A percentile compares a stretch with the other conserved stretches of the same genome.
phyloP scores from a whole-genome alignment of 2,888 invertebrate species.

The Campaea margaritaria region DNA sequence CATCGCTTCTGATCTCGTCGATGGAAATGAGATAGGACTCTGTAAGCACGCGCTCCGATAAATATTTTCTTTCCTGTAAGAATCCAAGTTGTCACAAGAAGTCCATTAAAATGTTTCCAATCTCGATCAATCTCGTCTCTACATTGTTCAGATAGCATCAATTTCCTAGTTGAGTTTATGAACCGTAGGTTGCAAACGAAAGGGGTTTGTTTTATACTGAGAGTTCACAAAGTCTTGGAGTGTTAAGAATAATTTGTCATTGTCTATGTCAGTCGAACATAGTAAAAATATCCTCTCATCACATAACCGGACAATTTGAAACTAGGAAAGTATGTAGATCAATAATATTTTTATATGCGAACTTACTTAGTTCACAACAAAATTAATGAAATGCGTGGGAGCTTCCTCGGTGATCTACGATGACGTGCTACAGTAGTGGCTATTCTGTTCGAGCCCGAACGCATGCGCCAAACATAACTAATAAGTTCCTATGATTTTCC shows the following conservation, averaged over 20 bases:
- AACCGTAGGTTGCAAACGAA: neutral
- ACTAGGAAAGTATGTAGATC: too few relatives aligned
- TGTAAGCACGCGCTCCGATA: conserved; percentile 12
- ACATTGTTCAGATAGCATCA: conserved; percentile 15
- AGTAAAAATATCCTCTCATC: too few relatives aligned
- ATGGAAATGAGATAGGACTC: conserved; percentile 4
- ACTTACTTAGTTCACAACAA: too few relatives aligned
- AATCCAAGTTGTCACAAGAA: conserved; percentile 22
- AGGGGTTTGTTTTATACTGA: too few relatives aligned
- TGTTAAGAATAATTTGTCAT: too few relatives aligned
- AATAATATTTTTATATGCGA: too few relatives aligned
- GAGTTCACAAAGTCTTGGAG: too few relatives aligned
- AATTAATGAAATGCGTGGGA: too few relatives aligned
- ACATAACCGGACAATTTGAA: too few relatives aligned
- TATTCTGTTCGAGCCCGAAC: neutral
- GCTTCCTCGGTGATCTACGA: too few relatives aligned
- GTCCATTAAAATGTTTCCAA: conserved; percentile 20
- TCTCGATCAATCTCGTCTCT: conserved; percentile 20
- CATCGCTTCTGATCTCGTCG: neutral
- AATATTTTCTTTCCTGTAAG: conserved; percentile 11
- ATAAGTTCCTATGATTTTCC: neutral
- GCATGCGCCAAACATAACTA: neutral
- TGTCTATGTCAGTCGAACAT: too few relatives aligned
- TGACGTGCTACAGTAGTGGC: too few relatives aligned
- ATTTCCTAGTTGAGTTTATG: neutral